Evolutionary conservation across 2,888 invertebrate genomes (phyloP), one percentile per base, ranked within the genome.

Genomic region (Parnassius orleans): DNA sequence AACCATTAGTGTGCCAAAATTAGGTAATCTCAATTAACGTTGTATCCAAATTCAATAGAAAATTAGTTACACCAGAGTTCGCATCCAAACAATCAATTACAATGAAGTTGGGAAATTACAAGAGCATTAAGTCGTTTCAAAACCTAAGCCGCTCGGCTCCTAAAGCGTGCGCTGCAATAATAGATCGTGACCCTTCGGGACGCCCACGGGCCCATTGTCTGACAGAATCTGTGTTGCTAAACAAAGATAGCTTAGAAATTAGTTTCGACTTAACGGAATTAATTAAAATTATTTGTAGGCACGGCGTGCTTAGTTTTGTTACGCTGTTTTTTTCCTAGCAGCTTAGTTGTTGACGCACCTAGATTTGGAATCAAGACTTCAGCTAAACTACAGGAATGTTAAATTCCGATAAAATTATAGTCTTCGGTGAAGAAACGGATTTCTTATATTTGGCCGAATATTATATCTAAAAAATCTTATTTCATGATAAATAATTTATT

Each of bases 171-270:
- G 68, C 63, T 60, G 69, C 70, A 57, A 79, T 75, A 76, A 72
- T 68, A 76, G 72, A 70, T 76, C 77, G 77, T 77, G 79, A 79
- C 81, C 78, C 74, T 67, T 44, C 64, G 70, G 68, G 71, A 73
- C 80, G 78, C 81, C 81, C 72, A 81, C 81, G 66, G 66, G 59
- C 47, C 72, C 65, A 76, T 79, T 80, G 77, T 80, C 66, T 69
- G 57, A 69, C 66, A 67, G 58, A 59, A 61, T 66, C 60, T 64
- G 51, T 42, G 54, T 46, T 60, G 57, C 63, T 59, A 53, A 48
- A 47, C 51, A 65, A 63, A 65, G 61, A 58, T 61, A 41, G 51
- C 55, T 60, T 33, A 52, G 54, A 63, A 61, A 61, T 57, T 53
- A 64, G 64, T 63, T 63, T 59, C 59, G 58, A 56, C 55, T 53